phyloP scores from a whole-genome alignment of 2,113 vertebrate species.

The Ranitomeya imitator region DNA sequence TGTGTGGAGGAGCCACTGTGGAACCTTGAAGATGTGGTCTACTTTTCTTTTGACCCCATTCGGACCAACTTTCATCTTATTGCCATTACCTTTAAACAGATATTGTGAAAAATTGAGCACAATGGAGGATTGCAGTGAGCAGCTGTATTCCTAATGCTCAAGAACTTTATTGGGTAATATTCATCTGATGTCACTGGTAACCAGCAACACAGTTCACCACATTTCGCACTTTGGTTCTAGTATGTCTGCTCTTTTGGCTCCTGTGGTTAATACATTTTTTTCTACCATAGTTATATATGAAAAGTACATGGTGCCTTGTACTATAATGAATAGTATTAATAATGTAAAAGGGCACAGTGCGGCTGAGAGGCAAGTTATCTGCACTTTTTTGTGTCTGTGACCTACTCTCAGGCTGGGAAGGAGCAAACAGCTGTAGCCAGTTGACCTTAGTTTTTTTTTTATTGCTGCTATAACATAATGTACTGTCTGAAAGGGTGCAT shows the following conservation, averaged over 20 bases:
- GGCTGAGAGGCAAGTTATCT: neutral
- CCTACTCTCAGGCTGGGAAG: neutral
- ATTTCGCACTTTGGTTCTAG: conserved; percentile 4
- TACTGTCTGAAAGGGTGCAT: neutral
- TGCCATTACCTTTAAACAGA: neutral
- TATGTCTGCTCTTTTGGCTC: neutral
- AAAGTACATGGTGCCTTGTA: conserved; percentile 46
- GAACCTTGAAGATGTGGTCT: conserved; percentile 2
- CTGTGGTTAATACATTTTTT: conserved; percentile 3
- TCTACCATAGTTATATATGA: neutral
- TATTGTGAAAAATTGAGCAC: neutral
- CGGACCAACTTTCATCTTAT: neutral
- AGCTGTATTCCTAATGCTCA: neutral
- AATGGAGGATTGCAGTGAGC: neutral
- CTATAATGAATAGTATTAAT: conserved; percentile 14
- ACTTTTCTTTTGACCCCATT: neutral
- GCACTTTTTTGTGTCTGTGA: neutral
- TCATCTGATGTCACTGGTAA: neutral
- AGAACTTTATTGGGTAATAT: neutral
- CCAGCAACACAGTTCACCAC: neutral
- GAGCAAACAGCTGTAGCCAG: neutral
- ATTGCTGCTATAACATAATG: neutral
- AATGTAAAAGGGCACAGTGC: neutral
- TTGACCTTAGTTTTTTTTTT: neutral
- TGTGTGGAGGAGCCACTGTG: neutral